Evolutionary conservation across 2,888 invertebrate genomes (phyloP).

Genomic region (Cheilosia vernalis): DNA sequence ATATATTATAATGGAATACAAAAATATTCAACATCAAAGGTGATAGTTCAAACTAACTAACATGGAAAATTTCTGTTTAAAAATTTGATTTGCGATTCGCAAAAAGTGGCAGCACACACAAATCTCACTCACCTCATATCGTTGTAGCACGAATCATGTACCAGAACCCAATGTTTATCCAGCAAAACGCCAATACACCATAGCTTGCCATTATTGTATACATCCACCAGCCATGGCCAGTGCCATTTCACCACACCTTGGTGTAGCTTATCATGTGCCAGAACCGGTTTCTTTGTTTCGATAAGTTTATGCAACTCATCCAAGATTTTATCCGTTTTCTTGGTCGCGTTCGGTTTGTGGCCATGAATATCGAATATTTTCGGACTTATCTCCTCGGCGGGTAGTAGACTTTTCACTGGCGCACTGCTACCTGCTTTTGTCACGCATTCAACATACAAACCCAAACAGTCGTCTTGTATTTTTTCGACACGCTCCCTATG

Average conservation of each 20-base stretch:
- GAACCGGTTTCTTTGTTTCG: conserved; percentile 78
- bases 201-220: conserved; percentile 88
- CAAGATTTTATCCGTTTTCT: conserved; percentile 79
- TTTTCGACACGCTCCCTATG: conserved; percentile 76
- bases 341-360: conserved; percentile 77
- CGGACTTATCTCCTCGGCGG: conserved; percentile 76
- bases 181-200: conserved; percentile 89
- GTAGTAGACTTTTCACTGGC: conserved; percentile 79
- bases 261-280: conserved; percentile 80
- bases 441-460: conserved; percentile 81
- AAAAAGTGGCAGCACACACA: conserved; percentile 17
- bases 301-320: conserved; percentile 79
- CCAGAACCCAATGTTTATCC: conserved; percentile 87
- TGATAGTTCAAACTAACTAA: no score
- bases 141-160: conserved; percentile 84
- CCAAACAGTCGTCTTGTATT: conserved; percentile 77
- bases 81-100: no score
- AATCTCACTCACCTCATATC: conserved; percentile 78
- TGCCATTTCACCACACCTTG: conserved; percentile 80
- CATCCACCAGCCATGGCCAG: conserved; percentile 90
- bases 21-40: no score
- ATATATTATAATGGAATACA: no score
- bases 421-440: conserved; percentile 78
- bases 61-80: no score
- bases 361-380: conserved; percentile 64